A percentile compares a stretch with the other conserved stretches of the same genome.
Evolutionary conservation across 2,797 vertebrate species (phyloP).

Genomic region (Tamandua tetradactyla): DNA sequence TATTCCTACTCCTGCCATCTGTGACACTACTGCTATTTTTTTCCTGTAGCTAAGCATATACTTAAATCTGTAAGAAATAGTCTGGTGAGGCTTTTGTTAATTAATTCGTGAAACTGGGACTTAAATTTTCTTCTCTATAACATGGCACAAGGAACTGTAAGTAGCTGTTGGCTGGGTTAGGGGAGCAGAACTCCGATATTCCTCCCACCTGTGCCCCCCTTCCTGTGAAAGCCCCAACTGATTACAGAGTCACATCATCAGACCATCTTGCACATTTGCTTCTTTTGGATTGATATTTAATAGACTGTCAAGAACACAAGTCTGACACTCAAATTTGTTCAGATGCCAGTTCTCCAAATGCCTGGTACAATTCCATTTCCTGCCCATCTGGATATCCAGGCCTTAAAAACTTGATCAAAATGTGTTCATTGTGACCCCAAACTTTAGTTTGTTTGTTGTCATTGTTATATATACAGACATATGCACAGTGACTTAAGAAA

Average conservation of each 20-base stretch:
- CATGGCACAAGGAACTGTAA: conserved; percentile 51
- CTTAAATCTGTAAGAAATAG: conserved; percentile 60
- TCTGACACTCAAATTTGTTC: conserved; percentile 78
- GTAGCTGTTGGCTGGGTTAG: conserved; percentile 56
- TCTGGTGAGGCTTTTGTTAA: conserved; percentile 57
- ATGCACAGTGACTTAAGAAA: conserved; percentile 39
- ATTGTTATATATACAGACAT: conserved; percentile 23
- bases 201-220: conserved; percentile 14
- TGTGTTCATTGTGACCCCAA: conserved; percentile 65
- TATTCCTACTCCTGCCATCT: conserved; percentile 19
- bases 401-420: conserved; percentile 68
- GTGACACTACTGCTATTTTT: background rate
- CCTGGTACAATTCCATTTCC: conserved; percentile 77
- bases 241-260: conserved; percentile 69
- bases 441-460: conserved; percentile 62
- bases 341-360: conserved; percentile 75
- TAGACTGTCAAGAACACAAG: conserved; percentile 79
- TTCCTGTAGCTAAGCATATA: conserved; percentile 16
- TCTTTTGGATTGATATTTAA: conserved; percentile 79
- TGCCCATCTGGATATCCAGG: conserved; percentile 75
- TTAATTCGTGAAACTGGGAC: conserved; percentile 73
- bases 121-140: conserved; percentile 60
- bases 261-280: conserved; percentile 78
- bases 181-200: conserved; percentile 43
- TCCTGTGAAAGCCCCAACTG: conserved; percentile 37